Percentiles rank a stretch among this genome's conserved stretches.
These are phyloP conservation scores for Papilio glaucus DNA, from an alignment of 1,140 invertebrate species.

Conservation along the genomic window DNA sequence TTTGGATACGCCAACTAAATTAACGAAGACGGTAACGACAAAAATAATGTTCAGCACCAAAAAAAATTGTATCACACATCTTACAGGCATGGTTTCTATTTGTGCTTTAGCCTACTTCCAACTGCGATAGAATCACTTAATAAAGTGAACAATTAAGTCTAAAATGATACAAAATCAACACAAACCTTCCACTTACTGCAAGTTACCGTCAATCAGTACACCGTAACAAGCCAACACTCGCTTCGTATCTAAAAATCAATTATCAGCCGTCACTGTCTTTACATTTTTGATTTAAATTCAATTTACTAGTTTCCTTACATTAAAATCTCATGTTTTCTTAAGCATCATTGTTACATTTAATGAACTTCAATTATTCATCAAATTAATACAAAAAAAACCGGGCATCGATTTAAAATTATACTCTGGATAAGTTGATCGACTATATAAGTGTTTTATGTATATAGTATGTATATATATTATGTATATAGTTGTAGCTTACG, in stretches of 20 bases:
- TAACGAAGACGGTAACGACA: too few relatives aligned
- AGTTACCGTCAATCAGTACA: neutral
- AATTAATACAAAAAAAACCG: too few relatives aligned
- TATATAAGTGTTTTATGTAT: too few relatives aligned
- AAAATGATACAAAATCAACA: constrained; percentile 21
- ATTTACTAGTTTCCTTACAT: neutral
- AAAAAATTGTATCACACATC: neutral
- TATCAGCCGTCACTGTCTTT: neutral
- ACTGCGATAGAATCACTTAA: constrained; percentile 4
- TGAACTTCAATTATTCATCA: neutral
- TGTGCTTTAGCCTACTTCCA: constrained; percentile 1
- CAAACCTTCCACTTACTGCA: constrained; percentile 1
- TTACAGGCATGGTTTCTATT: neutral
- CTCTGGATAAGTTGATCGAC: too few relatives aligned
- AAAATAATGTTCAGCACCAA: too few relatives aligned
- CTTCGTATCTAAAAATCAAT: constrained; percentile 22
- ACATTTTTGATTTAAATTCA: too few relatives aligned
- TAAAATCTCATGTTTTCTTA: neutral
- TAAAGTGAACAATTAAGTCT: neutral
- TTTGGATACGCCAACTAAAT: too few relatives aligned
- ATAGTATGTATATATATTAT: too few relatives aligned
- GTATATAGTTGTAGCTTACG: too few relatives aligned
- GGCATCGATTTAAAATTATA: too few relatives aligned
- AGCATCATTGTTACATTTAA: neutral
- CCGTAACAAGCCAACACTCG: neutral